Conservation (phyloP, 2,888 invertebrate genomes). For the Drosophila birchii region DNA sequence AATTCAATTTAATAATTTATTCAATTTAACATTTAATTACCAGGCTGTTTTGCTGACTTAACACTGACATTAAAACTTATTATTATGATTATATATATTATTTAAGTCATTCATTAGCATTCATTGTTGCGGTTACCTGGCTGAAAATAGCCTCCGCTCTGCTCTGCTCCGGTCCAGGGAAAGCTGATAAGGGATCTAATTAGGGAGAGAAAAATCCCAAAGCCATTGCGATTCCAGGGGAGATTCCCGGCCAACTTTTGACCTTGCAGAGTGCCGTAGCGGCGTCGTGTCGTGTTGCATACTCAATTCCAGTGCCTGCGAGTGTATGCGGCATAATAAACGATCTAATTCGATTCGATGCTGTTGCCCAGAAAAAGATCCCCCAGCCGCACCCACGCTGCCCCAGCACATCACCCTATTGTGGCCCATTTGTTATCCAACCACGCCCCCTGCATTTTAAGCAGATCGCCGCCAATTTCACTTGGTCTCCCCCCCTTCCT, state of each 20-base stretch:
- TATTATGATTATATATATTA: neutral
- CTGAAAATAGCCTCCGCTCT: neutral
- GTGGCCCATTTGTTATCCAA: conserved; percentile 18
- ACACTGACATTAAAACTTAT: neutral
- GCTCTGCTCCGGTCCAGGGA: neutral
- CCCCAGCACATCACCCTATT: conserved; percentile 13
- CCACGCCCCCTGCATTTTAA: conserved; percentile 39
- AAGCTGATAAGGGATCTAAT: conserved; percentile 15
- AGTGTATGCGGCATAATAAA: conserved; percentile 23
- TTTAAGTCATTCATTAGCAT: neutral
- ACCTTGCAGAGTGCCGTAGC: conserved; percentile 20
- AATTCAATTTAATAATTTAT: too few species aligned
- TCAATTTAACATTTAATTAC: neutral
- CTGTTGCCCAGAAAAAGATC: conserved; percentile 24
- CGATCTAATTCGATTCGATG: conserved; percentile 25
- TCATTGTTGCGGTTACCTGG: conserved; percentile 3
- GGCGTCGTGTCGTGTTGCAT: conserved; percentile 3
- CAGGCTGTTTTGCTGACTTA: neutral
- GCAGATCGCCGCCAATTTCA: conserved; percentile 33
- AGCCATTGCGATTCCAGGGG: conserved; percentile 16
- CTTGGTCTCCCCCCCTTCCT: neutral
- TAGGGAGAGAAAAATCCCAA: conserved; percentile 1
- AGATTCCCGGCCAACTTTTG: conserved; percentile 30
- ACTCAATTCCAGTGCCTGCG: conserved; percentile 2
- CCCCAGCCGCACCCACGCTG: conserved; percentile 21